phyloP scores from a whole-genome alignment of 2,113 vertebrate species.

The Colinus virginianus region DNA sequence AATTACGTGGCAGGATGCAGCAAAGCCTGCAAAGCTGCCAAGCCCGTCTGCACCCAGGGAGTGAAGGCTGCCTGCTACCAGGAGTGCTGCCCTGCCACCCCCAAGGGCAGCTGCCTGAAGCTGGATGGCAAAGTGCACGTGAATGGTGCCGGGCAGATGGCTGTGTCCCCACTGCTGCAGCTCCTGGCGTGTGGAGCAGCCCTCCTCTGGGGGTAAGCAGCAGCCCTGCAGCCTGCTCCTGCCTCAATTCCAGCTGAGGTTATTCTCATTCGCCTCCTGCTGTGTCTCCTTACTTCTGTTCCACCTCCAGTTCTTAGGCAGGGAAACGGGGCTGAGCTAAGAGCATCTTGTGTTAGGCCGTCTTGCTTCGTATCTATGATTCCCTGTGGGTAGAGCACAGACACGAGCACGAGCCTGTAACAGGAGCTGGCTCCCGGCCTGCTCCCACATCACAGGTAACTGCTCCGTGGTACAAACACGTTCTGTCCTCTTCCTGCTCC shows the following conservation, averaged over 20 bases:
- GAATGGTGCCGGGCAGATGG: slow-evolving; percentile 33
- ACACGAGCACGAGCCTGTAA: accelerated
- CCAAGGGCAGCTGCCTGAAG: slow-evolving; percentile 77
- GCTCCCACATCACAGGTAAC: accelerated
- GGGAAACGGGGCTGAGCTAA: neutral
- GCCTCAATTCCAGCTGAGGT: neutral
- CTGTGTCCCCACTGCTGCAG: neutral
- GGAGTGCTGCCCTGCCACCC: slow-evolving; percentile 81
- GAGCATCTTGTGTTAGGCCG: accelerated
- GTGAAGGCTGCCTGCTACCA: slow-evolving; percentile 68
- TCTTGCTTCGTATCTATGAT: neutral
- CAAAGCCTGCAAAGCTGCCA: slow-evolving; percentile 69
- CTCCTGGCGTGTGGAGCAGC: neutral
- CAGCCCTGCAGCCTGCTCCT: accelerated
- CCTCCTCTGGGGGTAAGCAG: neutral
- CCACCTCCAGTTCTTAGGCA: neutral
- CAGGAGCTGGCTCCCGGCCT: accelerated
- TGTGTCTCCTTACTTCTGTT: neutral
- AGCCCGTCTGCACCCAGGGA: slow-evolving; percentile 42
- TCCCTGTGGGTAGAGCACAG: neutral
- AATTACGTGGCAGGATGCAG: slow-evolving; percentile 77
- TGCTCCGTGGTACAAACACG: accelerated
- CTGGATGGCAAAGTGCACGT: slow-evolving; percentile 79
- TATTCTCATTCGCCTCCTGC: too few relatives aligned
- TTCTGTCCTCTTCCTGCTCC: neutral